Percentiles rank a stretch among this genome's conserved stretches.
Evolutionary conservation across 2,797 vertebrate species (phyloP).

Genomic region (Typhlichthys eigenmanni): DNA sequence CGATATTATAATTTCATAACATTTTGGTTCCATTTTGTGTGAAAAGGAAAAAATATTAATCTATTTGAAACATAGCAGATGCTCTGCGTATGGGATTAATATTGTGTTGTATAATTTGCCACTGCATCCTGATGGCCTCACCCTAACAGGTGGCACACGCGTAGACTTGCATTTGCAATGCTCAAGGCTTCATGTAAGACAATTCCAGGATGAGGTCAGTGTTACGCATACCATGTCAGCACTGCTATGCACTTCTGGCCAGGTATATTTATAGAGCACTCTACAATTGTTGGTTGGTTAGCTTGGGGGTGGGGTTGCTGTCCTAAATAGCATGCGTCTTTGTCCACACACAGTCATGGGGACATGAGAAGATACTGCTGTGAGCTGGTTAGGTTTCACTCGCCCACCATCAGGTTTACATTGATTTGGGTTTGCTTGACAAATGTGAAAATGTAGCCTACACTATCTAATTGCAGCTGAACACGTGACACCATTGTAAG

Average conservation of each 20-base stretch:
- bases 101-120: not conserved
- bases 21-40: no score
- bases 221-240: conserved; percentile 37
- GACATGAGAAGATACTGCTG: conserved; percentile 14
- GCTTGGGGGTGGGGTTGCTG: not conserved
- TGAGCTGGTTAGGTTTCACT: conserved; percentile 31
- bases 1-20: no score
- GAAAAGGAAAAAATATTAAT: no score
- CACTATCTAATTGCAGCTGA: no score
- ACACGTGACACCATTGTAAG: not conserved
- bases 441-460: not conserved
- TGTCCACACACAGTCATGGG: conserved; percentile 29
- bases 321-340: conserved; percentile 30
- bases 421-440: not conserved
- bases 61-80: not conserved
- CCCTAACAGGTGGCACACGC: not conserved
- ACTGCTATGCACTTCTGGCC: conserved; percentile 40
- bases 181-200: conserved; percentile 51
- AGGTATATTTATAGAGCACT: conserved; percentile 63
- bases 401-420: not conserved
- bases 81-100: not conserved
- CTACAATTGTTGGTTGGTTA: conserved; percentile 26
- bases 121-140: conserved; percentile 7
- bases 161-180: conserved; percentile 26
- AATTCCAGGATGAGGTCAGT: conserved; percentile 54